A percentile compares a stretch with the other conserved stretches of the same genome.
phyloP scores from a whole-genome alignment of 2,113 vertebrate genomes.

The Diadophis punctatus region DNA sequence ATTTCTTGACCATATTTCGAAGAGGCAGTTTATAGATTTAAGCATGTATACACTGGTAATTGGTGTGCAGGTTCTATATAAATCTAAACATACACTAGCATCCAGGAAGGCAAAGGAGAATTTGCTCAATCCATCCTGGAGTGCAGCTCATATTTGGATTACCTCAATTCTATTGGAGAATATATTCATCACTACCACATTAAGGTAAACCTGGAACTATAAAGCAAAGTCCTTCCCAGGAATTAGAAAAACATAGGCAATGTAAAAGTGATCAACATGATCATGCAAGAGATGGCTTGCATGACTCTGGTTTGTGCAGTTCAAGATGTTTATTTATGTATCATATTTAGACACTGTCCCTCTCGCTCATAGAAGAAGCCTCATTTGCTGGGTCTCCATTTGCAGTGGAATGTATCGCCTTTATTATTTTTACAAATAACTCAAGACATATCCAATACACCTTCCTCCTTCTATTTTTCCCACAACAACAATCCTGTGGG shows the following conservation, averaged over 20 bases:
- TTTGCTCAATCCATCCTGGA: not conserved
- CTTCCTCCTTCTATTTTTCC: too few relatives aligned
- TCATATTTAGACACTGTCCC: too few relatives aligned
- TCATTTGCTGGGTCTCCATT: too few relatives aligned
- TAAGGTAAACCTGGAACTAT: not conserved
- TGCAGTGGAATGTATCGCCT: too few relatives aligned
- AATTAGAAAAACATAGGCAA: not conserved
- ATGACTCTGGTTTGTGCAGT: too few relatives aligned
- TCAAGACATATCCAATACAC: too few relatives aligned
- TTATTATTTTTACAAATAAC: too few relatives aligned
- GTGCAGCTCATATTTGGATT: not conserved
- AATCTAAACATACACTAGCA: not conserved
- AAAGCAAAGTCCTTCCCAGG: not conserved
- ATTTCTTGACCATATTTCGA: not conserved
- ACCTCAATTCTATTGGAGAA: not conserved
- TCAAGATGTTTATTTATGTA: too few relatives aligned
- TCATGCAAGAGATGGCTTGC: not conserved
- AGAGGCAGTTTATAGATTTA: not conserved
- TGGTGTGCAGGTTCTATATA: too few relatives aligned
- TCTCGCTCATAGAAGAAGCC: too few relatives aligned
- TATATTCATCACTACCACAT: not conserved
- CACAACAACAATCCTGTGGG: too few relatives aligned
- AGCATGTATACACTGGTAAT: not conserved
- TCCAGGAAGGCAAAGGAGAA: not conserved
- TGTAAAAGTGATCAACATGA: not conserved